Evolutionary conservation across 1,140 invertebrate genomes (phyloP).

Genomic region (Drosophila hydei): DNA sequence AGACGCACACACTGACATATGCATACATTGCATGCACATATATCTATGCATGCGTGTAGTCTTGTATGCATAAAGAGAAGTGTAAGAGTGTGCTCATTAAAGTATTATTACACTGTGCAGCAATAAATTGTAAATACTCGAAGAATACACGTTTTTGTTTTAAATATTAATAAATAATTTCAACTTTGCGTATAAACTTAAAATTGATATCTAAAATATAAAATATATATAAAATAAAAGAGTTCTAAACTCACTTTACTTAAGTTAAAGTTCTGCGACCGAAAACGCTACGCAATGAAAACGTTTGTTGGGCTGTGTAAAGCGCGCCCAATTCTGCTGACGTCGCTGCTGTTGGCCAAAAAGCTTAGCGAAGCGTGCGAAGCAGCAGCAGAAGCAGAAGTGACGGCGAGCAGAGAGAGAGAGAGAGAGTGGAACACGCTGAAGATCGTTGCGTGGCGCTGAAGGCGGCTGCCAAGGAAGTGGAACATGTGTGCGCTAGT

Average conservation of each 20-base stretch:
- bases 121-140: background rate
- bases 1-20: background rate
- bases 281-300: too few species aligned
- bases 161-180: too few species aligned
- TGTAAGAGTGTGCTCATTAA: background rate
- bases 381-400: conserved; percentile 15
- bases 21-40: background rate
- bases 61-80: background rate
- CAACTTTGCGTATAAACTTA: too few species aligned
- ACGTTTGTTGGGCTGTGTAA: conserved; percentile 30
- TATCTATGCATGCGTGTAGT: background rate
- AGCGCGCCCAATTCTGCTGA: conserved; percentile 37
- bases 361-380: conserved; percentile 65
- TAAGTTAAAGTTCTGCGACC: too few species aligned
- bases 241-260: too few species aligned
- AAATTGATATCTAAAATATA: too few species aligned
- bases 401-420: conserved; percentile 1
- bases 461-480: conserved; percentile 56
- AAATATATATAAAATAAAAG: too few species aligned
- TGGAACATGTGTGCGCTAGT: conserved; percentile 49
- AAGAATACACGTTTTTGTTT: too few species aligned
- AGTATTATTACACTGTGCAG: background rate
- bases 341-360: conserved; percentile 57
- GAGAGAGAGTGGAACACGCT: conserved; percentile 21
- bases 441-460: conserved; percentile 25